A percentile compares a stretch with the other conserved stretches of the same genome.
Conservation (phyloP, 1,140 invertebrate species). For the Lycorma delicatula region DNA sequence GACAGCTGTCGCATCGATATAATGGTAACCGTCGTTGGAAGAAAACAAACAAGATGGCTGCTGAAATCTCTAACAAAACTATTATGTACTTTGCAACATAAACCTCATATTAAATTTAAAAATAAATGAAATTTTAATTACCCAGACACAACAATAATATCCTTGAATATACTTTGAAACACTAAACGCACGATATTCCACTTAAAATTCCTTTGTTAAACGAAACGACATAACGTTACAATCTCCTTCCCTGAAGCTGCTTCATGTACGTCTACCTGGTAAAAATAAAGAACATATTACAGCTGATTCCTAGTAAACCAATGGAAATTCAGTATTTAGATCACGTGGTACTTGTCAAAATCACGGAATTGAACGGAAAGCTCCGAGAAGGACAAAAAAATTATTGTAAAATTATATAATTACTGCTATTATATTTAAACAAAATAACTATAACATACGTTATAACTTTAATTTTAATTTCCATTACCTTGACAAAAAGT, state of each 20-base stretch:
- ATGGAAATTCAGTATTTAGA: neutral
- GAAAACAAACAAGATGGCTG: constrained; percentile 13
- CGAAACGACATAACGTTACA: neutral
- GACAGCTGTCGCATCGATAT: constrained; percentile 9
- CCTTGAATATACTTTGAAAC: neutral
- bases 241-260: neutral
- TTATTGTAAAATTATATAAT: neutral
- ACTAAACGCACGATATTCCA: neutral
- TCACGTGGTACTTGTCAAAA: constrained; percentile 10
- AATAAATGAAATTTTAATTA: too few relatives aligned
- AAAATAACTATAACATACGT: neutral
- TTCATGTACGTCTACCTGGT: neutral
- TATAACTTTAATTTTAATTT: neutral
- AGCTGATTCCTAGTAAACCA: constrained; percentile 9
- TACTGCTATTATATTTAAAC: neutral
- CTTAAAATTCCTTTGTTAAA: neutral
- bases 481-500: neutral
- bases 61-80: neutral
- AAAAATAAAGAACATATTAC: constrained; percentile 7
- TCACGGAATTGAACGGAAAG: constrained; percentile 6
- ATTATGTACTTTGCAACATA: too few relatives aligned
- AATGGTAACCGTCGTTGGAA: constrained; percentile 1
- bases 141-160: neutral
- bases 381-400: neutral
- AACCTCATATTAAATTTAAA: too few relatives aligned